These are phyloP conservation scores for Carpatolechia fugitivella DNA, from an alignment of 2,888 invertebrate genomes.

Conservation along the genomic window DNA sequence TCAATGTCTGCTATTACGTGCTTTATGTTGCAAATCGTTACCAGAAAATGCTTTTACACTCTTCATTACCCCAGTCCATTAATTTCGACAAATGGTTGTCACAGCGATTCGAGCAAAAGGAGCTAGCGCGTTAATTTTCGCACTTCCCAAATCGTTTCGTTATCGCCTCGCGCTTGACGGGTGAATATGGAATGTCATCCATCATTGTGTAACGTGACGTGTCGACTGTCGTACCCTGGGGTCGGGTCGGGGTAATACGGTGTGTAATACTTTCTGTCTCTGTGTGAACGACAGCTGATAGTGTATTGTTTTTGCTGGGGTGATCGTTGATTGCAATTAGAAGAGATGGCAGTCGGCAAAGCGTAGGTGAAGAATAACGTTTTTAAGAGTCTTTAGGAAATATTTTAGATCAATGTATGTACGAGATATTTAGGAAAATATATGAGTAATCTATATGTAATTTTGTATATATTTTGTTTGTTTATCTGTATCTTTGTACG, in stretches of 20 bases:
- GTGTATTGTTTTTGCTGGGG: neutral
- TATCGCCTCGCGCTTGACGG: slow-evolving; percentile 24
- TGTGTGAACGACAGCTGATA: neutral
- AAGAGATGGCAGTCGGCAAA: neutral
- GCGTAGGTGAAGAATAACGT: neutral
- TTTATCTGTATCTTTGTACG: no score
- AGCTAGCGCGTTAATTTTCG: slow-evolving; percentile 7
- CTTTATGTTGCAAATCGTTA: neutral
- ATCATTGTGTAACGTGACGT: slow-evolving; percentile 31
- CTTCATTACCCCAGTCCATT: neutral
- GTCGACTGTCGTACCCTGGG: neutral
- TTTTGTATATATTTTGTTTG: no score
- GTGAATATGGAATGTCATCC: slow-evolving; percentile 30
- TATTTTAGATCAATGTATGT: no score
- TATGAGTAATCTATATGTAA: no score
- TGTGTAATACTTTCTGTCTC: neutral
- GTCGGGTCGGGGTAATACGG: neutral
- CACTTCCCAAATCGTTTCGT: slow-evolving; percentile 10
- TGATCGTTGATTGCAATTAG: neutral
- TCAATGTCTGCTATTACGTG: neutral
- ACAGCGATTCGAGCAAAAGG: neutral
- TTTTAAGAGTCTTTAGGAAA: no score
- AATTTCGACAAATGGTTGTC: neutral
- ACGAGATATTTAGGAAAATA: no score
- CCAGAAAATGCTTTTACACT: slow-evolving; percentile 2